A percentile compares a stretch with the other conserved stretches of the same genome.
Evolutionary conservation across 2,888 invertebrate species (phyloP).

Genomic region (Xanthia icteritia): DNA sequence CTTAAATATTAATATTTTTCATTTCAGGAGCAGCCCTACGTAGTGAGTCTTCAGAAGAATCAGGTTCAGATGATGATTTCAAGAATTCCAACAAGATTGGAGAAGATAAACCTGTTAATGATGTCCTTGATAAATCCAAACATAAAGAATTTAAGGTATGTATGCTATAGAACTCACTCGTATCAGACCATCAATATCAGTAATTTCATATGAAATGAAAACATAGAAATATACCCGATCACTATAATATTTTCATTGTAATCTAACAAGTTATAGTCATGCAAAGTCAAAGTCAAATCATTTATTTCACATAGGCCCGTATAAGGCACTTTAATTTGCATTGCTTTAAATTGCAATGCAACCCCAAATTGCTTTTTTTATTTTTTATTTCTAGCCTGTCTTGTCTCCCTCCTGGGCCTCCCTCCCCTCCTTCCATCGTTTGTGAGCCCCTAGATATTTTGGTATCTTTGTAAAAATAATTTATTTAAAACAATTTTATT

Average conservation of each 20-base stretch:
- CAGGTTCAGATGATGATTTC: slow-evolving; percentile 84
- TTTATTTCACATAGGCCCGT: too few relatives aligned
- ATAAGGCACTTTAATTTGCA: too few relatives aligned
- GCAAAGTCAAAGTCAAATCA: too few relatives aligned
- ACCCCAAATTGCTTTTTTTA: too few relatives aligned
- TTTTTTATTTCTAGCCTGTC: too few relatives aligned
- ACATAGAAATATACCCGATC: background rate
- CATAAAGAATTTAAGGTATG: slow-evolving; percentile 86
- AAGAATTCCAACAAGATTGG: slow-evolving; percentile 83
- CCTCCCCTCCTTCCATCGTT: too few relatives aligned
- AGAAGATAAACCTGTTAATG: slow-evolving; percentile 81
- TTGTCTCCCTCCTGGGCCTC: too few relatives aligned
- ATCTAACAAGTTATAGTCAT: background rate
- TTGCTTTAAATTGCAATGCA: too few relatives aligned
- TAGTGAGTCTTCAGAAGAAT: slow-evolving; percentile 81
- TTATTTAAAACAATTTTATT: slow-evolving; percentile 19
- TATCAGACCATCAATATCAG: background rate
- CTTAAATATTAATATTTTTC: background rate
- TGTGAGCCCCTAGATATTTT: background rate
- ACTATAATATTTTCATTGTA: background rate
- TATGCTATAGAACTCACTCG: background rate
- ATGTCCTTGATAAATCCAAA: slow-evolving; percentile 84
- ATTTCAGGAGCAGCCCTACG: slow-evolving; percentile 75
- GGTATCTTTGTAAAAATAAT: background rate
- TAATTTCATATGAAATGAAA: background rate